Evolutionary conservation across 2,797 vertebrate genomes (phyloP).

Genomic region (Poecile montanus): DNA sequence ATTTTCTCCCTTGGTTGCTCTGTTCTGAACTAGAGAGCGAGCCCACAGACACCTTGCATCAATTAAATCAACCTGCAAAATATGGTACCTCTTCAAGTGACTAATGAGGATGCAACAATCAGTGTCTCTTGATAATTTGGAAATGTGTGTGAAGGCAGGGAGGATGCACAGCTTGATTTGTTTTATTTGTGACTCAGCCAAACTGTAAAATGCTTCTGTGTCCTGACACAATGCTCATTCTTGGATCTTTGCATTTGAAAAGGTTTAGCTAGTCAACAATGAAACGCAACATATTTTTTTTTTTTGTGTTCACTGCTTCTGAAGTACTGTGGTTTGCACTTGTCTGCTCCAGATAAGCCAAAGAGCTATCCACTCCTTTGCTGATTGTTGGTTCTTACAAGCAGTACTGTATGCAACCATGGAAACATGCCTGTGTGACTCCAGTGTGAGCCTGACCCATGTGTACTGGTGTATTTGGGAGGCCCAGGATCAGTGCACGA

Average conservation of each 20-base stretch:
- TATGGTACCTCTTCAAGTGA: neutral
- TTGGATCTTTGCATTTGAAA: neutral
- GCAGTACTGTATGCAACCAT: constrained; percentile 13
- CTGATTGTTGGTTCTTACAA: neutral
- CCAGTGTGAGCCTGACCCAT: neutral
- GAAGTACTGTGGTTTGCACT: neutral
- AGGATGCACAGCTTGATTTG: constrained; percentile 33
- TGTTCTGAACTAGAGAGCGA: neutral
- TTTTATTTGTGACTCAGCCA: constrained; percentile 14
- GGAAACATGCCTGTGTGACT: neutral
- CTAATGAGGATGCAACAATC: neutral
- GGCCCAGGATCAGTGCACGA: neutral
- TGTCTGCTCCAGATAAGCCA: constrained; percentile 57
- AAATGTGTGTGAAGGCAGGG: neutral
- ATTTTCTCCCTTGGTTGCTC: constrained; percentile 30
- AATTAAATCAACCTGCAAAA: neutral
- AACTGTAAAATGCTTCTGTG: neutral
- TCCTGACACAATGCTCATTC: neutral
- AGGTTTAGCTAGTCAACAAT: neutral
- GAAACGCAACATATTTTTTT: neutral
- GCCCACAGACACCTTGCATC: neutral
- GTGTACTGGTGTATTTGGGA: neutral
- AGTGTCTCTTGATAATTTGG: neutral
- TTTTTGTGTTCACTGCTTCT: neutral
- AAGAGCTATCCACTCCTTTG: constrained; percentile 38